phyloP scores from a whole-genome alignment of 2,888 invertebrate species.

The Leptinotarsa tumamoca region DNA sequence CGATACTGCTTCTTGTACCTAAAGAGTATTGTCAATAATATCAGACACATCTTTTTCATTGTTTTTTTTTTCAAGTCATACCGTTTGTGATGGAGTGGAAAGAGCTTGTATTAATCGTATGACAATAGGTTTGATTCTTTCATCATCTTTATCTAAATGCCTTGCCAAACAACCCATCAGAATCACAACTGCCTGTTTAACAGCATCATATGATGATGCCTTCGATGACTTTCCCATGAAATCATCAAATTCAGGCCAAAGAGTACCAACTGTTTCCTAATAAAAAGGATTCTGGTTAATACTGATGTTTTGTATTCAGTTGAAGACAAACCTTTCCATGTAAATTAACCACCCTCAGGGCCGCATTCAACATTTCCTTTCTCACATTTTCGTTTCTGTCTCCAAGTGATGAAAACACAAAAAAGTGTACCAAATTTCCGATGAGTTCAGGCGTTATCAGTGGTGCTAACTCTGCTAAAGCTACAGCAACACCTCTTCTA shows the following conservation, averaged over 20 bases:
- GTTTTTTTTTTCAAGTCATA: constrained; percentile 31
- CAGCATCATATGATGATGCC: constrained; percentile 89
- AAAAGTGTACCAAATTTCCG: constrained; percentile 80
- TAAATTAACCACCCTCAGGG: constrained; percentile 89
- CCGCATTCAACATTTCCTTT: constrained; percentile 92
- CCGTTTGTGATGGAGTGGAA: constrained; percentile 96
- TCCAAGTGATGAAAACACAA: constrained; percentile 86
- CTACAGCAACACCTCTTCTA: constrained; percentile 88
- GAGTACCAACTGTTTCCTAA: constrained; percentile 76
- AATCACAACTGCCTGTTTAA: constrained; percentile 95
- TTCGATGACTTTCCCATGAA: constrained; percentile 94
- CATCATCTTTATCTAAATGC: constrained; percentile 91
- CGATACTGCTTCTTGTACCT: constrained; percentile 94
- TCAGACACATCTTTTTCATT: not conserved
- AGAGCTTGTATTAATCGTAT: constrained; percentile 89
- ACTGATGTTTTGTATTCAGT: not conserved
- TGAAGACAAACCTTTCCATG: constrained; percentile 84
- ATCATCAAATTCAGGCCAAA: constrained; percentile 92
- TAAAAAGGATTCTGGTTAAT: constrained; percentile 13
- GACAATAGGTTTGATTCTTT: constrained; percentile 93
- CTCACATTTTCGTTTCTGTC: constrained; percentile 87
- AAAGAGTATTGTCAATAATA: not conserved
- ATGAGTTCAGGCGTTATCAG: constrained; percentile 78
- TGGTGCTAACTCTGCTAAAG: constrained; percentile 83
- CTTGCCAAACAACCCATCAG: constrained; percentile 97